Evolutionary conservation across 2,797 vertebrate species (phyloP), one percentile per base, ranked within the genome.

Genomic region (Poeciliopsis presidionis): DNA sequence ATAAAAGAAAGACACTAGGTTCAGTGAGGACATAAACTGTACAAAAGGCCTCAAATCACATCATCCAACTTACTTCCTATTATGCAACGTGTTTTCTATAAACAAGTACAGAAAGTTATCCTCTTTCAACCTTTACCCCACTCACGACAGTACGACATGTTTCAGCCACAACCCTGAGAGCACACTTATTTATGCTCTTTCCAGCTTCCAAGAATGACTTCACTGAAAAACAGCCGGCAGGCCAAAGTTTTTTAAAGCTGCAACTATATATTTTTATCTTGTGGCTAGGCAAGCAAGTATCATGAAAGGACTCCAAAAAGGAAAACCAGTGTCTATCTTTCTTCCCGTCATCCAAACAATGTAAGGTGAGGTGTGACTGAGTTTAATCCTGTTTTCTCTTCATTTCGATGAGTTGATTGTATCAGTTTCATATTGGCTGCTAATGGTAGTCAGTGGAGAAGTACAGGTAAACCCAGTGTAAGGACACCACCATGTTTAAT

Each of bases 191-290:
- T 67, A 67, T 39, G 51, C 30, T 28, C 20, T 74, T 36, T 63
- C 16, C 47, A 28, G 25, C 39, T 76, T 59, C 73, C 28, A 69
- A 59, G 49, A 83, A 83, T 57, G 20, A 72, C 63, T 67, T 78
- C 18, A 45, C 30, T 73, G 59, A 69, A 33, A 67, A 75, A 22
- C 39, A 76, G 43, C 49, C 43, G 25, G 11, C 14, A 20, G 59
- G 73, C 43, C 74, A 51, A 9, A 2, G 45, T 76, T 73, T 33
- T 55, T 25, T 22, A 39, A 22, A 36, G 74, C 22, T 59, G 36
- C 28, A 46, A 74, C 57, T 39, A 67, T 11, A 22, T 39, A 12
- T 61, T 61, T 61, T 76, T 57, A 46, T 74, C 49, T 72, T 43
- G 74, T 73, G 25, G 16, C 30, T 30, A 53, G 47, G 57, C 70